Evolutionary conservation across 2,888 invertebrate genomes (phyloP), one percentile per base, ranked within the genome.

Genomic region (Cosmia trapezina): DNA sequence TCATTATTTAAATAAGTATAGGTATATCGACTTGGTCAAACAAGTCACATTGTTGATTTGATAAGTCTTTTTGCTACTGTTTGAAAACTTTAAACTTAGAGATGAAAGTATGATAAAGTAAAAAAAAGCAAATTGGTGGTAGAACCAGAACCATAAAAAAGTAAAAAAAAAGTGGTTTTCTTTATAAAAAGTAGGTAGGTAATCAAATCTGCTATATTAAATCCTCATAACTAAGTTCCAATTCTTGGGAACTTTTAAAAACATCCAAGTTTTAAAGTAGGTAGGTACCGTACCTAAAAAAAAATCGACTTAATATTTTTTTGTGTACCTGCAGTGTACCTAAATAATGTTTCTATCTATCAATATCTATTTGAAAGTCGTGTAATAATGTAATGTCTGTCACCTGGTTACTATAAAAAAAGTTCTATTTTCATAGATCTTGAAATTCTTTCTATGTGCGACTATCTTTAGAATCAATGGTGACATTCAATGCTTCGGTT

Each of bases 381-480:
- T 37, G 12, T 57, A 43, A n/a, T 47, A 51, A 62, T 65, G 56
- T 22, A 49, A 75, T 37, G 54, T 17, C 76, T 74, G 76, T 41
- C 65, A 74, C 49, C 37, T 60, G 43, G 60, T 49, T 43, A 49
- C 56, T 56, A 49, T 49, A 12, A 43, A 63, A 63, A 63, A 66
- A 64, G 28, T 28, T 70, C 56, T 69, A 76, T 76, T 77, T 83
- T 57, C 53, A 71, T 51, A 62, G 68, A 65, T 61, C 65, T 72
- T 70, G 56, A 70, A 79, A 61, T 70, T 70, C 37, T 80, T 66
- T 68, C 33, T 61, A 56, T 37, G 33, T 59, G 37, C n/a, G 19
- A 7, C 82, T 81, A 69, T 80, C 70, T 83, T 77, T 77, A 73
- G 71, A 59, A 71, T 64, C 37, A 67, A 66, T 72, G 17, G 37